Evolutionary conservation across 2,888 invertebrate genomes (phyloP).

Genomic region (Hypolimnas misippus): DNA sequence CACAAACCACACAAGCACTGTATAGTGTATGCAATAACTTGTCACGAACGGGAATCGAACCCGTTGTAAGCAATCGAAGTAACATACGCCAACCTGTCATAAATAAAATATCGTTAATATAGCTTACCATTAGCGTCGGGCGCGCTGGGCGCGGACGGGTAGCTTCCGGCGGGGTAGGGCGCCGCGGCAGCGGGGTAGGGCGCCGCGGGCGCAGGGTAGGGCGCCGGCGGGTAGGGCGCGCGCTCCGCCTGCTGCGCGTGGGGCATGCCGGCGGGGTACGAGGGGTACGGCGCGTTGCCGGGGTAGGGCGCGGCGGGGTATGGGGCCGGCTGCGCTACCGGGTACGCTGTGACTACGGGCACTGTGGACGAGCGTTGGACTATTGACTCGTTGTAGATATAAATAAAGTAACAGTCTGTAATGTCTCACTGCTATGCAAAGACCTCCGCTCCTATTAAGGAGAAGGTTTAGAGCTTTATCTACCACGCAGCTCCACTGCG

Average conservation of each 20-base stretch:
- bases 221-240: constrained; percentile 50
- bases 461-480: too few relatives aligned
- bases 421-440: too few relatives aligned
- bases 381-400: too few relatives aligned
- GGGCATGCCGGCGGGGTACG: constrained; percentile 41
- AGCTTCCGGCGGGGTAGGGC: constrained; percentile 46
- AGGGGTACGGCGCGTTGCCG: constrained; percentile 46
- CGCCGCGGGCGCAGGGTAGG: constrained; percentile 39
- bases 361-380: constrained; percentile 27
- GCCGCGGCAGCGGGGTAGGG: constrained; percentile 42
- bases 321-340: constrained; percentile 50
- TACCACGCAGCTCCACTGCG: too few relatives aligned
- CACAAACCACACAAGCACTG: too few relatives aligned
- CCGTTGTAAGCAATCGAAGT: too few relatives aligned
- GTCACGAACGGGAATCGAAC: too few relatives aligned
- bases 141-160: constrained; percentile 55
- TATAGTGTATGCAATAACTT: too few relatives aligned
- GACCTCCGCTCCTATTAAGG: too few relatives aligned
- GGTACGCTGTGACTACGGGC: constrained; percentile 45
- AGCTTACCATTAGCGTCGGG: constrained; percentile 60
- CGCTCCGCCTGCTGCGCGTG: constrained; percentile 49
- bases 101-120: too few relatives aligned
- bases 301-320: constrained; percentile 47
- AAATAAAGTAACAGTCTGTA: too few relatives aligned
- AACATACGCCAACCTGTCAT: too few relatives aligned